A percentile compares a stretch with the other conserved stretches of the same genome.
Evolutionary conservation across 2,888 invertebrate species (phyloP).

Genomic region (Trachelus iudaicus): DNA sequence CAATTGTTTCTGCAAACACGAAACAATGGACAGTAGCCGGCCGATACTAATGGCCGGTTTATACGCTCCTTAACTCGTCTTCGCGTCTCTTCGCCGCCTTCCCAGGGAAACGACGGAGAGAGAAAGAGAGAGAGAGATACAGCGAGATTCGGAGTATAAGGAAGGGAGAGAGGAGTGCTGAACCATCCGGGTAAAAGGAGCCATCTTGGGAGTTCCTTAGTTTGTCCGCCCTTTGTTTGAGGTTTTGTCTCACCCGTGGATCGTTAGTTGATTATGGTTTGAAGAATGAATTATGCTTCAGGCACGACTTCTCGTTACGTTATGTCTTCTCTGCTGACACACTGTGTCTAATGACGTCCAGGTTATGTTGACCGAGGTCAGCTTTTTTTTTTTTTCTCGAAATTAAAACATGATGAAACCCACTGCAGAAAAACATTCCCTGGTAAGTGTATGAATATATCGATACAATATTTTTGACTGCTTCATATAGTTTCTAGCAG

Average conservation of each 20-base stretch:
- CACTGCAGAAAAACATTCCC: not conserved
- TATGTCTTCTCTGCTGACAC: not conserved
- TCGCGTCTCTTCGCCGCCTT: constrained; percentile 1
- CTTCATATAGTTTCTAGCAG: not conserved
- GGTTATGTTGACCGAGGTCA: not conserved
- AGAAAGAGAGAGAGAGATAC: not conserved
- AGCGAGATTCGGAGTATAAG: constrained; percentile 11
- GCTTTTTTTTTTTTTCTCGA: not conserved
- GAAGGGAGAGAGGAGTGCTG: constrained; percentile 16
- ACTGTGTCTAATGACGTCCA: not conserved
- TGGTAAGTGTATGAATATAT: not conserved
- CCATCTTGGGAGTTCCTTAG: constrained; percentile 1
- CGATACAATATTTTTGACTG: not conserved
- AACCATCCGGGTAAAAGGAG: not conserved
- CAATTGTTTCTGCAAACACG: constrained; percentile 58
- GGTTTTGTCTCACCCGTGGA: constrained; percentile 2
- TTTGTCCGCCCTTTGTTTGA: constrained; percentile 2
- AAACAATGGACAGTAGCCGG: constrained; percentile 64
- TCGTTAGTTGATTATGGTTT: constrained; percentile 3
- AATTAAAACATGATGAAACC: not conserved
- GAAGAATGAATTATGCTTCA: not conserved
- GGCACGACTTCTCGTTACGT: not conserved
- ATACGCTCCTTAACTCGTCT: constrained; percentile 53
- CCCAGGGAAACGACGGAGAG: not conserved
- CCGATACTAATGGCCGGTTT: constrained; percentile 63